These are phyloP conservation scores for Chrysotoxum bicinctum DNA, from an alignment of 2,888 invertebrate species.

Conservation along the genomic window DNA sequence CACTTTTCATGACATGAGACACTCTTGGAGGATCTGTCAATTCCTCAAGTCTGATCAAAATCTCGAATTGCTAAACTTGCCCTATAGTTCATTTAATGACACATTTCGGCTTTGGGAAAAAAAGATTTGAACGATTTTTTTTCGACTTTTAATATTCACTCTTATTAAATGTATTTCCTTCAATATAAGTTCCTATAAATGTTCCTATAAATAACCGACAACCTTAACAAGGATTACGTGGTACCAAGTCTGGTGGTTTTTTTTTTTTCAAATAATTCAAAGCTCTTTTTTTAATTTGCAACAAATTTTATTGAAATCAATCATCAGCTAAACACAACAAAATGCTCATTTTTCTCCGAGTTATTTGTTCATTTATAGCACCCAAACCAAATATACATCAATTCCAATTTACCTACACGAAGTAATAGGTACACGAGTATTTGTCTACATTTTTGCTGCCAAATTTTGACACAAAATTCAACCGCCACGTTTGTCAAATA, in stretches of 20 bases:
- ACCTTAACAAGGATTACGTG: neutral
- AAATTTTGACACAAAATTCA: constrained; percentile 33
- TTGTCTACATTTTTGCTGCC: constrained; percentile 31
- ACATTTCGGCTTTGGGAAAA: no score
- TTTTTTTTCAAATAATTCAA: neutral
- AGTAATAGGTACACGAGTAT: constrained; percentile 10
- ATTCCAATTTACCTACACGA: neutral
- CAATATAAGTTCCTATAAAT: neutral
- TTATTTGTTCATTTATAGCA: constrained; percentile 21
- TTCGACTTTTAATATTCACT: no score
- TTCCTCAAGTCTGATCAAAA: no score
- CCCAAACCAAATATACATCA: constrained; percentile 6
- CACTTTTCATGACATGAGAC: no score
- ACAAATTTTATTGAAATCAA: neutral
- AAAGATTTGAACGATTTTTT: no score
- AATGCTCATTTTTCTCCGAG: constrained; percentile 5
- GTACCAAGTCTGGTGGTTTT: neutral
- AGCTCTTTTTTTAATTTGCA: neutral
- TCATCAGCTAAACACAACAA: constrained; percentile 5
- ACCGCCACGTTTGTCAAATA: constrained; percentile 56
- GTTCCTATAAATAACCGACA: neutral
- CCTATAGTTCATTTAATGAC: no score
- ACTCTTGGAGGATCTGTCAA: no score
- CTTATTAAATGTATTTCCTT: no score
- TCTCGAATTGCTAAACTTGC: no score